A percentile compares a stretch with the other conserved stretches of the same genome.
Evolutionary conservation across 2,113 vertebrate species (phyloP).

Genomic region (Gymnocephalus cernua): DNA sequence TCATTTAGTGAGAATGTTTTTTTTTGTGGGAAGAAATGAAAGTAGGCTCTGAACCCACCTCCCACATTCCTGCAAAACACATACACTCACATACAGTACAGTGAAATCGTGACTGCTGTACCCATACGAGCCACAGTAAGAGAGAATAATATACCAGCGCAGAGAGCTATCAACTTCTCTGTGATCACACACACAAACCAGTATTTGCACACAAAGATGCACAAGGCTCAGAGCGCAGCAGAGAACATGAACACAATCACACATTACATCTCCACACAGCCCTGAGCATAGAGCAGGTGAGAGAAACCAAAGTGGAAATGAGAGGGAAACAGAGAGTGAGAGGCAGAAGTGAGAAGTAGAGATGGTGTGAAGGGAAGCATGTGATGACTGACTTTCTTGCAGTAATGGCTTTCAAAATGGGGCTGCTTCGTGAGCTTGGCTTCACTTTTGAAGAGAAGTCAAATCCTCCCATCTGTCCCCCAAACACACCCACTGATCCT

Average conservation of each 20-base stretch:
- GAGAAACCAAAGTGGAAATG: slow-evolving; percentile 35
- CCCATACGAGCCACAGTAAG: slow-evolving; percentile 27
- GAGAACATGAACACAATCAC: slow-evolving; percentile 24
- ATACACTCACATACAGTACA: slow-evolving; percentile 3
- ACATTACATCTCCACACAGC: slow-evolving; percentile 16
- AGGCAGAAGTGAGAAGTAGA: slow-evolving; percentile 47
- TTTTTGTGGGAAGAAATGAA: slow-evolving; percentile 42
- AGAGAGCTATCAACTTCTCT: slow-evolving; percentile 43
- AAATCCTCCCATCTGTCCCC: slow-evolving; percentile 75
- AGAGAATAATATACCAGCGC: slow-evolving; percentile 34
- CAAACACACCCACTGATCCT: slow-evolving; percentile 66
- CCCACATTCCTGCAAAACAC: slow-evolving; percentile 63
- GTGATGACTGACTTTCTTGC: slow-evolving; percentile 37
- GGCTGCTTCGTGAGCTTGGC: slow-evolving; percentile 44
- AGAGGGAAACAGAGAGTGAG: slow-evolving; percentile 17
- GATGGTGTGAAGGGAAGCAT: slow-evolving; percentile 39
- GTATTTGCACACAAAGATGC: slow-evolving; percentile 13
- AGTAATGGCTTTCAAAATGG: slow-evolving; percentile 40
- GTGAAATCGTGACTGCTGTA: slow-evolving; percentile 68
- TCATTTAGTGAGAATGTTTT: slow-evolving; percentile 27
- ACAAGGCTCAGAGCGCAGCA: neutral
- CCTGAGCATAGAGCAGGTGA: slow-evolving; percentile 44
- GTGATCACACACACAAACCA: slow-evolving; percentile 11
- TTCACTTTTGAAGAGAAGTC: slow-evolving; percentile 49
- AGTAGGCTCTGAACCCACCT: slow-evolving; percentile 53